Conservation (phyloP, 2,888 invertebrate genomes). For the Gastracanthus pulcherrimus region DNA sequence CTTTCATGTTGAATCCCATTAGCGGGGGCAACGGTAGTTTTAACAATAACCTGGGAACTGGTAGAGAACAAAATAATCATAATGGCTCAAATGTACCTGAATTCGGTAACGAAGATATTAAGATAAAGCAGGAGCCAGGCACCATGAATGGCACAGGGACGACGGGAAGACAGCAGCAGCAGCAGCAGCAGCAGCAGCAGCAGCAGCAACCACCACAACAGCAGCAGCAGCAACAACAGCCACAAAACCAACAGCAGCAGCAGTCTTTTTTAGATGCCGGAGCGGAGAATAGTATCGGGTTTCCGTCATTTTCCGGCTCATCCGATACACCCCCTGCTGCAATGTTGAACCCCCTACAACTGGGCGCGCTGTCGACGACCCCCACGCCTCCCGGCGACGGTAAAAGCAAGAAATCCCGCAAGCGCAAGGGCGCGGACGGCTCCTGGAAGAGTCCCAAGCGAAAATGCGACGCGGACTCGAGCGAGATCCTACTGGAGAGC, state of each 20-base stretch:
- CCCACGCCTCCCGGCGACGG: slow-evolving; percentile 76
- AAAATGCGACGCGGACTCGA: slow-evolving; percentile 77
- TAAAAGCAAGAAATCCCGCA: slow-evolving; percentile 76
- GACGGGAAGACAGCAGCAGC: slow-evolving; percentile 64
- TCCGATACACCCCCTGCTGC: slow-evolving; percentile 74
- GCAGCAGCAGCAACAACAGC: slow-evolving; percentile 67
- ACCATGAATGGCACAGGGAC: slow-evolving; percentile 70
- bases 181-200: slow-evolving; percentile 70
- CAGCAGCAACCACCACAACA: slow-evolving; percentile 69
- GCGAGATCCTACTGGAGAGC: slow-evolving; percentile 81
- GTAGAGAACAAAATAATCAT: slow-evolving; percentile 77
- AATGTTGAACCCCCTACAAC: slow-evolving; percentile 74
- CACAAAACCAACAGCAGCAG: slow-evolving; percentile 70
- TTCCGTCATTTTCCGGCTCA: slow-evolving; percentile 77
- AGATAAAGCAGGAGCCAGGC: slow-evolving; percentile 75
- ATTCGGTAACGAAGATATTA: slow-evolving; percentile 74
- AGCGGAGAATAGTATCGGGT: slow-evolving; percentile 78
- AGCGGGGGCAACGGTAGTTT: slow-evolving; percentile 81
- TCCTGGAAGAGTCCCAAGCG: slow-evolving; percentile 83
- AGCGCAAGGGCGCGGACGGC: slow-evolving; percentile 82
- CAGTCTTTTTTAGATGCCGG: slow-evolving; percentile 78
- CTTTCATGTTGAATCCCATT: slow-evolving; percentile 79
- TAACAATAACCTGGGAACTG: slow-evolving; percentile 84
- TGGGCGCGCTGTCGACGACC: slow-evolving; percentile 62
- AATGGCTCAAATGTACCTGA: slow-evolving; percentile 73